phyloP scores from a whole-genome alignment of 2,888 invertebrate genomes.

The Ichneumon xanthorius region DNA sequence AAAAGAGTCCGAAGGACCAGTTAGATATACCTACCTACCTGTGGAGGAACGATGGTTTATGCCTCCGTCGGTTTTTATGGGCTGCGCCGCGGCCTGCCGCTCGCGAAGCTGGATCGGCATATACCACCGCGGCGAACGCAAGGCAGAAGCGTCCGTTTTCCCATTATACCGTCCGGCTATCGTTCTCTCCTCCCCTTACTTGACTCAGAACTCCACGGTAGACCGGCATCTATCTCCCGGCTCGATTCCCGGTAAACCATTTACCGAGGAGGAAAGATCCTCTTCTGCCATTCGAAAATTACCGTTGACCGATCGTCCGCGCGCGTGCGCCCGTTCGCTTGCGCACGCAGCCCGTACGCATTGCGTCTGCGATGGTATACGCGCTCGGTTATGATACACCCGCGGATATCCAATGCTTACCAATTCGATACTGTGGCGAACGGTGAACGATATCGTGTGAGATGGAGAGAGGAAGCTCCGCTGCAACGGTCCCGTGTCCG shows the following conservation, averaged over 20 bases:
- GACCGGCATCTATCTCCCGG: not conserved
- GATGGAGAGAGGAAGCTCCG: conserved; percentile 6
- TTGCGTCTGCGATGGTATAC: conserved; percentile 35
- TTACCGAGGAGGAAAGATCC: conserved; percentile 63
- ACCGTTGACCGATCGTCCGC: conserved; percentile 69
- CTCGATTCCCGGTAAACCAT: conserved; percentile 62
- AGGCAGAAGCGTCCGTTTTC: conserved; percentile 62
- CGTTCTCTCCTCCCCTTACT: conserved; percentile 26
- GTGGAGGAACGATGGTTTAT: conserved; percentile 70
- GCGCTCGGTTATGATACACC: conserved; percentile 26
- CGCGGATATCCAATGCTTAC: conserved; percentile 56
- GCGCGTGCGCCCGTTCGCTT: conserved; percentile 27
- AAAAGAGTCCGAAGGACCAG: conserved; percentile 64
- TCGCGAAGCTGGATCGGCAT: conserved; percentile 34
- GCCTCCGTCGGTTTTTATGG: conserved; percentile 72
- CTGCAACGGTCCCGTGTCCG: not conserved
- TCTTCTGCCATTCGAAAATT: conserved; percentile 69
- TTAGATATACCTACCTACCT: conserved; percentile 59
- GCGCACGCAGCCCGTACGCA: conserved; percentile 46
- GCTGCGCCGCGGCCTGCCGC: conserved; percentile 55
- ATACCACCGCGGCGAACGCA: conserved; percentile 57
- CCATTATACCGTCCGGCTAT: conserved; percentile 62
- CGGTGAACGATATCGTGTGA: not conserved
- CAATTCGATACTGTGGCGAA: conserved; percentile 52
- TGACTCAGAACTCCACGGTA: not conserved